phyloP scores from a whole-genome alignment of 2,113 vertebrate species.

The Phrynocephalus versicolor region DNA sequence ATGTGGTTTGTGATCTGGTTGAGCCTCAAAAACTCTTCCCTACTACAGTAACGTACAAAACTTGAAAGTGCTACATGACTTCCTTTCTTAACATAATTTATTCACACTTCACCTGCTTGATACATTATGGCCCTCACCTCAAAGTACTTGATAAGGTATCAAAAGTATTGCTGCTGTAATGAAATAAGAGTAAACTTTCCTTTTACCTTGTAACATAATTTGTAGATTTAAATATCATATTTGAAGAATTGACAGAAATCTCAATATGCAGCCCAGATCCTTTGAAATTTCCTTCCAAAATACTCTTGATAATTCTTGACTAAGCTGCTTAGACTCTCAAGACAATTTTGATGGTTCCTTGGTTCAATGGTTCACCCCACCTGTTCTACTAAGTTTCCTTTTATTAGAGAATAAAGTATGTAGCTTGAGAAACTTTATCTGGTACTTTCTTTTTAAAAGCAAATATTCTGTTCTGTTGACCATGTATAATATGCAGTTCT shows the following conservation, averaged over 20 bases:
- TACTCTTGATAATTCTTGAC: neutral
- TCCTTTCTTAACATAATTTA: no score
- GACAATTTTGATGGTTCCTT: neutral
- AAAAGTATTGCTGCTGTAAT: neutral
- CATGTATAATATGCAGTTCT: neutral
- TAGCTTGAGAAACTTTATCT: neutral
- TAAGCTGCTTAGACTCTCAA: neutral
- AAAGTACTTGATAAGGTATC: neutral
- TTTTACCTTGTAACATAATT: neutral
- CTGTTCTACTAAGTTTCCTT: neutral
- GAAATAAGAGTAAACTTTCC: neutral
- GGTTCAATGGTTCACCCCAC: neutral
- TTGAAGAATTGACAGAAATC: neutral
- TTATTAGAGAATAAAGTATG: neutral
- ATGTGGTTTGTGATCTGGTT: neutral
- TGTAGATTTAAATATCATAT: neutral
- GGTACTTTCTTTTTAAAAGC: no score
- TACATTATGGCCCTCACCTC: neutral
- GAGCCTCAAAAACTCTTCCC: neutral
- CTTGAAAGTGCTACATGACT: no score
- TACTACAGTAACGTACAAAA: neutral
- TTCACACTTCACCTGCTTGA: neutral
- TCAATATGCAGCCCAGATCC: neutral
- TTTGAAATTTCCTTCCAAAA: neutral
- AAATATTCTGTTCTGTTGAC: no score